A percentile compares a stretch with the other conserved stretches of the same genome.
These are phyloP conservation scores for Eurytoma californica DNA, from an alignment of 2,888 invertebrate genomes.

Conservation along the genomic window DNA sequence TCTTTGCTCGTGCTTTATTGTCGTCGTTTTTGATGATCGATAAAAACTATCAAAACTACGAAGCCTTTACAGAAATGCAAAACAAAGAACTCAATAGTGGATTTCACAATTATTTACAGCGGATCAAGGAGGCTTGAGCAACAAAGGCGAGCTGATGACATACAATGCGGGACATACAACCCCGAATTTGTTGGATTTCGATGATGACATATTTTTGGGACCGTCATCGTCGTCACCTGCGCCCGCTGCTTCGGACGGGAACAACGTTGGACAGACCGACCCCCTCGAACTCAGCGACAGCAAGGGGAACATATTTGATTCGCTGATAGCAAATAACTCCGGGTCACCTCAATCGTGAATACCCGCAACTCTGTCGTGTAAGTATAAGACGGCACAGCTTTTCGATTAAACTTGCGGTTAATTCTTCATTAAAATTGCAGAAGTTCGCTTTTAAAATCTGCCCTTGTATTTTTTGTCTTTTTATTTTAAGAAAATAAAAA, in stretches of 20 bases:
- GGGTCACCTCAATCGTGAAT: conserved; percentile 58
- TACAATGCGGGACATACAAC: conserved; percentile 69
- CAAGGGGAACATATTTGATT: conserved; percentile 66
- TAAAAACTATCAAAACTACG: background rate
- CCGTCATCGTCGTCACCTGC: conserved; percentile 60
- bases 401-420: too few relatives aligned
- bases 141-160: conserved; percentile 70
- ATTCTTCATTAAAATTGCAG: too few relatives aligned
- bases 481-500: background rate
- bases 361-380: conserved; percentile 2
- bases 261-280: conserved; percentile 56
- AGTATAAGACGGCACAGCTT: conserved; percentile 1
- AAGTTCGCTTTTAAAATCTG: too few relatives aligned
- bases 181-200: conserved; percentile 68
- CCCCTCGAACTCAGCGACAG: conserved; percentile 64
- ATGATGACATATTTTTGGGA: conserved; percentile 69
- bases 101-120: conserved; percentile 18
- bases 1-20: background rate
- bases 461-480: background rate
- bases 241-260: conserved; percentile 55
- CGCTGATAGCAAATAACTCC: conserved; percentile 59
- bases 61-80: too few relatives aligned
- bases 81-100: too few relatives aligned
- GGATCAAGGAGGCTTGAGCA: conserved; percentile 58
- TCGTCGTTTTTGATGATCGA: background rate